Evolutionary conservation across 1,140 invertebrate genomes (phyloP).

Genomic region (Ptiloglossa arizonensis): DNA sequence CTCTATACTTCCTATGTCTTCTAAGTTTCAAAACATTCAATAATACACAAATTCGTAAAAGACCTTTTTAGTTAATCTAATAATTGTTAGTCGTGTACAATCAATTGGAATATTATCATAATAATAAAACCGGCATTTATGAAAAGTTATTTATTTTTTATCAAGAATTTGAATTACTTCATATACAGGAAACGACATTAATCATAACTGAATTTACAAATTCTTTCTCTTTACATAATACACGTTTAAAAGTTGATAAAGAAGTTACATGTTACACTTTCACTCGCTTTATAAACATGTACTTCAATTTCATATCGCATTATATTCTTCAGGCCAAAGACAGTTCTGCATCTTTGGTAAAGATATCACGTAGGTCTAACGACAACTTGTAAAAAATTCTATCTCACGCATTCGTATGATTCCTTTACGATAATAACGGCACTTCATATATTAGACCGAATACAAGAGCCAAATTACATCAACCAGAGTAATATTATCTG

Average conservation of each 20-base stretch:
- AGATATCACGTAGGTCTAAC: constrained; percentile 48
- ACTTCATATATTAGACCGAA: constrained; percentile 66
- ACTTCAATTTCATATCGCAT: constrained; percentile 21
- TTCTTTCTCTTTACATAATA: constrained; percentile 48
- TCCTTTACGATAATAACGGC: constrained; percentile 33
- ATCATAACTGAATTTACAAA: constrained; percentile 56
- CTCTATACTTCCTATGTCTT: too few relatives aligned
- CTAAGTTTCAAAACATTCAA: too few relatives aligned
- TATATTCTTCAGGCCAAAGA: constrained; percentile 39
- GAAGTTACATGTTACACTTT: constrained; percentile 25
- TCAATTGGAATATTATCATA: not conserved
- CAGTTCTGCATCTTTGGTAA: constrained; percentile 22
- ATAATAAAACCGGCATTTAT: constrained; percentile 38
- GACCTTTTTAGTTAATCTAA: too few relatives aligned
- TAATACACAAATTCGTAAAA: too few relatives aligned
- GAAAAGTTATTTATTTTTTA: constrained; percentile 72
- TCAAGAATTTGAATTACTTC: constrained; percentile 47
- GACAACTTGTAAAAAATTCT: constrained; percentile 68
- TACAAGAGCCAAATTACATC: constrained; percentile 10
- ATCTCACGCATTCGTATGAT: constrained; percentile 55
- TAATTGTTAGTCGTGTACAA: not conserved
- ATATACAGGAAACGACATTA: constrained; percentile 58
- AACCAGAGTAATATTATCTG: not conserved
- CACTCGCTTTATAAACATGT: constrained; percentile 22
- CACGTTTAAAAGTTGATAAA: constrained; percentile 50